phyloP scores from a whole-genome alignment of 1,140 invertebrate species.

The Drosophila varians region DNA sequence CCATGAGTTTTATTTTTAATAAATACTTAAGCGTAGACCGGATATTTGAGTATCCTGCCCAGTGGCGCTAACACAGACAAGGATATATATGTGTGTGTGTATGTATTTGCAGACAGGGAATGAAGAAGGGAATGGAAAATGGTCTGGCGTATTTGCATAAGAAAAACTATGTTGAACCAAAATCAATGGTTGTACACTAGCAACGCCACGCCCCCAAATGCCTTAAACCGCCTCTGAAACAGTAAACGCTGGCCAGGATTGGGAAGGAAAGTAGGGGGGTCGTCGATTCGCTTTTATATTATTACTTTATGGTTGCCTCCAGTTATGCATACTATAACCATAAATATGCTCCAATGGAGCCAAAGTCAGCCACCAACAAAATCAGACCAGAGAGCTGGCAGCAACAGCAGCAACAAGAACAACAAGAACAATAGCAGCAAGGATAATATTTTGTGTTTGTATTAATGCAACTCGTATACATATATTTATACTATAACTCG shows the following conservation, averaged over 20 bases:
- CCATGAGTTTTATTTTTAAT: constrained; percentile 57
- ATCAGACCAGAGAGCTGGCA: constrained; percentile 11
- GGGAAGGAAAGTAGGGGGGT: not conserved
- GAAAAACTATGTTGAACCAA: constrained; percentile 78
- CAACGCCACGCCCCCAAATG: constrained; percentile 48
- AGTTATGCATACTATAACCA: constrained; percentile 81
- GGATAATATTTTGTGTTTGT: constrained; percentile 78
- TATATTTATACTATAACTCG: constrained; percentile 82
- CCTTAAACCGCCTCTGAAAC: constrained; percentile 42
- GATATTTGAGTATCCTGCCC: constrained; percentile 62
- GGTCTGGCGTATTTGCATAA: constrained; percentile 74
- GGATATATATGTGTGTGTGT: constrained; percentile 2
- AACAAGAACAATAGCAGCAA: constrained; percentile 29
- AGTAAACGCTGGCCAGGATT: constrained; percentile 8
- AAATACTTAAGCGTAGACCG: constrained; percentile 70
- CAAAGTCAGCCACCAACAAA: constrained; percentile 42
- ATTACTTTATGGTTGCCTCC: constrained; percentile 81
- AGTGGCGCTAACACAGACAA: constrained; percentile 44
- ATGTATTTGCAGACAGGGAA: constrained; percentile 30
- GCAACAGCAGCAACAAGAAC: constrained; percentile 30
- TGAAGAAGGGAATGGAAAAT: constrained; percentile 77
- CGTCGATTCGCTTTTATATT: constrained; percentile 60
- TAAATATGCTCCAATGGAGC: constrained; percentile 68
- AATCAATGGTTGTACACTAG: constrained; percentile 78
- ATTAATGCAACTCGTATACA: constrained; percentile 71